A percentile compares a stretch with the other conserved stretches of the same genome.
Conservation (phyloP, 2,797 vertebrate species). For the Ataeniobius toweri region DNA sequence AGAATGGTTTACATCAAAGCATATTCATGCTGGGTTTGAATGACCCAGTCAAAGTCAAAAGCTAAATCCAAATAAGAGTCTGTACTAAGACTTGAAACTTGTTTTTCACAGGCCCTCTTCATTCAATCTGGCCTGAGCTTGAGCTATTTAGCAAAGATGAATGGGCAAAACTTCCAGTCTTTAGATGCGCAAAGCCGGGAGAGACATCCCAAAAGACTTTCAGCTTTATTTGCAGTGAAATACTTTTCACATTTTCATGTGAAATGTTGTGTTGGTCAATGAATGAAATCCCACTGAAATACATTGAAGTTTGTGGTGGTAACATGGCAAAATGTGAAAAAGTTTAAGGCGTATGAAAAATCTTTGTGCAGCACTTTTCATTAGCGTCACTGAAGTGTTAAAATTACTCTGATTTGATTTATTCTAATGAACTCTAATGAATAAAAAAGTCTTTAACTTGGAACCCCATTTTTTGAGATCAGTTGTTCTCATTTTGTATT, state of each 20-base stretch:
- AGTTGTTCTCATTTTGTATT: background rate
- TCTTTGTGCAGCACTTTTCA: background rate
- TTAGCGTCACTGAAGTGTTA: background rate
- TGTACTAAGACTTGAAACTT: background rate
- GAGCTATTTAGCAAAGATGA: background rate
- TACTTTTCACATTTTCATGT: too few species aligned
- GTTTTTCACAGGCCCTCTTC: background rate
- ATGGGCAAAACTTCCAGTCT: background rate
- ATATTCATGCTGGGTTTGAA: background rate
- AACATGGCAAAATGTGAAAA: background rate
- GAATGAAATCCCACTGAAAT: background rate
- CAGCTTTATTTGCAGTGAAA: too few species aligned
- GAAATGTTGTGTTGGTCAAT: background rate
- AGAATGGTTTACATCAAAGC: background rate
- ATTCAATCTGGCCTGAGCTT: background rate
- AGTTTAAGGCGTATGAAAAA: background rate
- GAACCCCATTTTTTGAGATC: background rate
- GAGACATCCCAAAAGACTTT: too few species aligned
- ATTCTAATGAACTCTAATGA: background rate
- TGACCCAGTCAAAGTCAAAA: background rate
- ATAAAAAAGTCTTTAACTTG: background rate
- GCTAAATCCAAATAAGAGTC: background rate
- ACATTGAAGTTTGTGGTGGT: background rate
- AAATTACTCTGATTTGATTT: background rate
- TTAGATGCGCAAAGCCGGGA: too few species aligned